These are phyloP conservation scores for Lasioglossum oenotherae DNA, from an alignment of 2,888 invertebrate species.

Conservation along the genomic window DNA sequence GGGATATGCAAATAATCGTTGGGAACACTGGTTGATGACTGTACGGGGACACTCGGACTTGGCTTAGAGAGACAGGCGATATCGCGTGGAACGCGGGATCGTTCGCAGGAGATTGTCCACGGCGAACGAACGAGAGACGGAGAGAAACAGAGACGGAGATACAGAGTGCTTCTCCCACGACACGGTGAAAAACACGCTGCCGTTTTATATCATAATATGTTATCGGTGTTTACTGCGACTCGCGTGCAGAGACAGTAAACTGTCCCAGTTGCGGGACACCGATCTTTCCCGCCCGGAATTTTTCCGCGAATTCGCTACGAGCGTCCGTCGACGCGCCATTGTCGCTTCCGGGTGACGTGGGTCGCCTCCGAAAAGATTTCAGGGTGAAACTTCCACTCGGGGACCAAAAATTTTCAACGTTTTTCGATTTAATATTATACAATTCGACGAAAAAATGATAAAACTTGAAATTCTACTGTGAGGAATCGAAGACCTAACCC, in stretches of 20 bases:
- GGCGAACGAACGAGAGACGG: neutral
- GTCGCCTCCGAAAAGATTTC: neutral
- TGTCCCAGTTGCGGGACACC: constrained; percentile 9
- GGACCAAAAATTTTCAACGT: no score
- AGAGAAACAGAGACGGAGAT: neutral
- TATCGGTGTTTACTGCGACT: constrained; percentile 45
- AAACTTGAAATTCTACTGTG: no score
- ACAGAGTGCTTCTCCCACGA: constrained; percentile 53
- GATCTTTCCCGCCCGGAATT: constrained; percentile 9
- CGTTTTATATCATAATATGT: constrained; percentile 55
- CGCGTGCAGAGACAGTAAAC: constrained; percentile 35
- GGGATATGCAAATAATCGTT: constrained; percentile 65
- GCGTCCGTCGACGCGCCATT: neutral
- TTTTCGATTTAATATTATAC: no score
- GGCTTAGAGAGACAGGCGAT: constrained; percentile 45
- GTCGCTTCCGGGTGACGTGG: constrained; percentile 29
- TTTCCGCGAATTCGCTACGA: neutral
- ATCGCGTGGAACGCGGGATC: constrained; percentile 27
- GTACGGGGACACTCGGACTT: constrained; percentile 34
- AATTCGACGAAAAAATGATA: no score
- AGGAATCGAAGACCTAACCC: no score
- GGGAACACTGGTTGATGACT: constrained; percentile 53
- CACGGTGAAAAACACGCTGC: constrained; percentile 13
- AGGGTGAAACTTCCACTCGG: no score
- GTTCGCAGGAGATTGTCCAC: constrained; percentile 4